Percentiles rank a stretch among this genome's conserved stretches.
Conservation (phyloP, 2,888 invertebrate species). For the Catocala fraxini region DNA sequence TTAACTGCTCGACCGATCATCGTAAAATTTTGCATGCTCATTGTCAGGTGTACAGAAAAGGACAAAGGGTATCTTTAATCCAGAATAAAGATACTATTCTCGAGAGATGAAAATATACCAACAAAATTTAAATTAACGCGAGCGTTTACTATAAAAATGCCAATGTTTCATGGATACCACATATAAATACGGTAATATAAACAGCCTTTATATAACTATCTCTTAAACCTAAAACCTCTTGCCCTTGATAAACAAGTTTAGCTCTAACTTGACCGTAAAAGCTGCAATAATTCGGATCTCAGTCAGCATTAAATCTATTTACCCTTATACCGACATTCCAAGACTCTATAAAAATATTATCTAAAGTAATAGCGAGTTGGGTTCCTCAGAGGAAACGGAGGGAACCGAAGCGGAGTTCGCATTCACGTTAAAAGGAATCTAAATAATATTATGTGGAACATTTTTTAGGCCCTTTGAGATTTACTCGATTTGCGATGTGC, state of each 20-base stretch:
- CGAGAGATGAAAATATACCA: no score
- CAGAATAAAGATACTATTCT: no score
- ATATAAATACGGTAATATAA: no score
- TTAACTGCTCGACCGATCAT: no score
- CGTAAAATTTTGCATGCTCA: no score
- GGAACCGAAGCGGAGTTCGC: conserved; percentile 2
- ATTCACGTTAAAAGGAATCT: conserved; percentile 29
- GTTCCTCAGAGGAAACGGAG: conserved; percentile 7
- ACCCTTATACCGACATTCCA: conserved; percentile 17
- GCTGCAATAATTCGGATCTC: conserved; percentile 12
- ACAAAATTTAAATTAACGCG: no score
- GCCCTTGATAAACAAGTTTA: background rate
- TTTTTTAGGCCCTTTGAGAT: conserved; percentile 18
- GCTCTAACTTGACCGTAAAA: conserved; percentile 16
- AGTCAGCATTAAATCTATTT: conserved; percentile 24
- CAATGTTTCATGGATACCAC: no score
- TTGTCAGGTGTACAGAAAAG: no score
- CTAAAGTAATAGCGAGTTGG: conserved; percentile 15
- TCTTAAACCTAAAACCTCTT: background rate
- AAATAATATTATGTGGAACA: conserved; percentile 39
- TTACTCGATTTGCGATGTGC: conserved; percentile 12
- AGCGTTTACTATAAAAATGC: no score
- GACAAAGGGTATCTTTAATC: no score
- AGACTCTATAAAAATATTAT: conserved; percentile 33
- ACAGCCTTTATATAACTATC: no score